Percentiles rank a stretch among this genome's conserved stretches.
phyloP scores from a whole-genome alignment of 2,888 invertebrate species.

The Phyllotreta striolata region DNA sequence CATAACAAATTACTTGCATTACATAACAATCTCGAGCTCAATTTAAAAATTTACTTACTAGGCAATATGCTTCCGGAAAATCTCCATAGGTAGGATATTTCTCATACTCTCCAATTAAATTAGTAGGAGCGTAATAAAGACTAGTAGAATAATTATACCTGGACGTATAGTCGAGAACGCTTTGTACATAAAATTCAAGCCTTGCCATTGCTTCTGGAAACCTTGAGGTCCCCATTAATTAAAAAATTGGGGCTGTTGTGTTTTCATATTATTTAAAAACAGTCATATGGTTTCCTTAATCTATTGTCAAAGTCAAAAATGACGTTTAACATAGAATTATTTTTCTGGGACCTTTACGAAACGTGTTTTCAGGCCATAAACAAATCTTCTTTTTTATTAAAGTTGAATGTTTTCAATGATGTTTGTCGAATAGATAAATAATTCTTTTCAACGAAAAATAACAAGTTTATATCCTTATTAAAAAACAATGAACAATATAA shows the following conservation, averaged over 20 bases:
- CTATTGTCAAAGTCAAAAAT: too few species aligned
- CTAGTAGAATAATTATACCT: slow-evolving; percentile 90
- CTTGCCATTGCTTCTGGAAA: slow-evolving; percentile 52
- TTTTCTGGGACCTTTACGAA: too few species aligned
- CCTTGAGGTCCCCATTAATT: neutral
- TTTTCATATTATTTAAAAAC: slow-evolving; percentile 13
- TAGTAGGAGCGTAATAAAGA: slow-evolving; percentile 87
- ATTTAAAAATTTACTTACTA: slow-evolving; percentile 69
- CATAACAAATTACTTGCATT: slow-evolving; percentile 41
- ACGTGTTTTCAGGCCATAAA: too few species aligned
- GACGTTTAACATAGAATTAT: too few species aligned
- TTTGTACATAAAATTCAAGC: slow-evolving; percentile 80
- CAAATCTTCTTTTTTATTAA: too few species aligned
- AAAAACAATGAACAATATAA: too few species aligned
- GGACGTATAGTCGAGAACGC: slow-evolving; percentile 84
- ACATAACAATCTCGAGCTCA: slow-evolving; percentile 4
- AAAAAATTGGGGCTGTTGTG: neutral
- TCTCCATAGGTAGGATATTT: slow-evolving; percentile 92
- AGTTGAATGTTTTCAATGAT: too few species aligned
- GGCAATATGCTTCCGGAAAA: slow-evolving; percentile 88
- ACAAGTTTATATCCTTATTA: too few species aligned
- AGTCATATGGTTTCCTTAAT: slow-evolving; percentile 16
- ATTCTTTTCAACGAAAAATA: too few species aligned
- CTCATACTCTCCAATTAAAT: slow-evolving; percentile 83
- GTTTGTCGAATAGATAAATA: too few species aligned